phyloP scores from a whole-genome alignment of 2,888 invertebrate species.

The Napeogenes sylphis region DNA sequence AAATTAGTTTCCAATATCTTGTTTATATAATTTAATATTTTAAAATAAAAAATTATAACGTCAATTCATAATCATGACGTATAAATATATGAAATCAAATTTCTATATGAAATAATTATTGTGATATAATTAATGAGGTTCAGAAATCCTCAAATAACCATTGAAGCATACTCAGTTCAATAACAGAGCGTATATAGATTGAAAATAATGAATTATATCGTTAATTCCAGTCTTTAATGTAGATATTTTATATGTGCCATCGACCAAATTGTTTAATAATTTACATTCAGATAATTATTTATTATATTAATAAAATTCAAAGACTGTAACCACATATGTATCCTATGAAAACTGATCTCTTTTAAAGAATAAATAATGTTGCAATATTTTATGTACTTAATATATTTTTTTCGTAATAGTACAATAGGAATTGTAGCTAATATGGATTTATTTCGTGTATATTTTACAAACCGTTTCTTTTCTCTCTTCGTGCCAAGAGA shows the following conservation, averaged over 20 bases:
- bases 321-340: neutral
- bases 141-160: neutral
- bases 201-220: neutral
- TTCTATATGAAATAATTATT: no score
- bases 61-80: no score
- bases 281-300: neutral
- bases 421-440: no score
- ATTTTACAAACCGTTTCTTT: no score
- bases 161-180: neutral
- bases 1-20: neutral
- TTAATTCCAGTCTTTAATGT: neutral
- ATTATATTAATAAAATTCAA: constrained; percentile 1
- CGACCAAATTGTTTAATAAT: neutral
- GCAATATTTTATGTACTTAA: neutral
- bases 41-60: no score
- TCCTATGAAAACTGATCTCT: neutral
- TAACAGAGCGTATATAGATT: neutral
- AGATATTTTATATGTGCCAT: neutral
- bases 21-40: no score
- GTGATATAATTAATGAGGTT: no score
- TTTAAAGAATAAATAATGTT: neutral
- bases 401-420: no score
- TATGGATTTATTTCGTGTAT: no score
- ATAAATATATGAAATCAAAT: no score
- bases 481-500: no score